These are phyloP conservation scores for Macrochelys suwanniensis DNA, from an alignment of 2,797 vertebrate genomes.

Conservation along the genomic window DNA sequence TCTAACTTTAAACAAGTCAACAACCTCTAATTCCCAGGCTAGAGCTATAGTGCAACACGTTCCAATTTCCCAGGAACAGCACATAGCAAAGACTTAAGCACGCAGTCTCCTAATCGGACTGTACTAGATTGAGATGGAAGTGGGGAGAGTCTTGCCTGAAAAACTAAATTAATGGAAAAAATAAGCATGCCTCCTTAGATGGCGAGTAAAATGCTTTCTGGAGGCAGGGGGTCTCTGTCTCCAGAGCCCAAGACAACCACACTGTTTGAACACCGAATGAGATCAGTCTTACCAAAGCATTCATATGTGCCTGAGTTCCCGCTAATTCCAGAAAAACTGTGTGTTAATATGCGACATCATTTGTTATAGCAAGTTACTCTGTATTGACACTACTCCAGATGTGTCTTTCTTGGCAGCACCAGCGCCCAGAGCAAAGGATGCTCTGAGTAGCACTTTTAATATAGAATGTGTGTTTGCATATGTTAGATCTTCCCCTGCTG, in stretches of 20 bases:
- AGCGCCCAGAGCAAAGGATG: neutral
- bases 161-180: neutral
- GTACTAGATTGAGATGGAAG: neutral
- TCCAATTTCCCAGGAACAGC: rapidly evolving
- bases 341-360: neutral
- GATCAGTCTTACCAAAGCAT: neutral
- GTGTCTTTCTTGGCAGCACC: neutral
- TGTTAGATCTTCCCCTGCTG: neutral
- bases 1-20: neutral
- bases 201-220: rapidly evolving
- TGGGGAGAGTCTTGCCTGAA: neutral
- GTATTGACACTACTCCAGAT: neutral
- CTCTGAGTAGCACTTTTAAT: slow-evolving; percentile 3
- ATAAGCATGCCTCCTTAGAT: neutral
- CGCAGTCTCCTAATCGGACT: neutral
- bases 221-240: neutral
- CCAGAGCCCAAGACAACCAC: neutral
- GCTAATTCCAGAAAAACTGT: neutral
- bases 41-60: neutral
- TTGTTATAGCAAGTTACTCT: neutral
- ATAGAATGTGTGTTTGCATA: neutral
- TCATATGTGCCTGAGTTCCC: neutral
- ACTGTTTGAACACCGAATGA: neutral
- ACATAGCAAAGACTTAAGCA: neutral
- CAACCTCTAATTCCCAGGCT: neutral